phyloP scores from a whole-genome alignment of 2,113 vertebrate genomes.

The Channa maculata region DNA sequence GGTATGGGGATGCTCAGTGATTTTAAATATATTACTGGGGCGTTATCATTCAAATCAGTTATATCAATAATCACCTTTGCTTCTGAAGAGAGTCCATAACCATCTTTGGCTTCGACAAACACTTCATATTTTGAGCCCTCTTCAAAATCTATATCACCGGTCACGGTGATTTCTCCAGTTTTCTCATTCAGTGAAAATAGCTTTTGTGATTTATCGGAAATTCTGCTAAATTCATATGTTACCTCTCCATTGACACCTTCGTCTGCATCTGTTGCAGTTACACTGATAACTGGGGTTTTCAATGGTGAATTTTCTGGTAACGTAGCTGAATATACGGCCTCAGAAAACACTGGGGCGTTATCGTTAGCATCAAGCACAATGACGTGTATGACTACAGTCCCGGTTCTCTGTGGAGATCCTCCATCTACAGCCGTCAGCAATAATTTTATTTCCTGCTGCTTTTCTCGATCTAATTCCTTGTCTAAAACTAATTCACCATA shows the following conservation, averaged over 20 bases:
- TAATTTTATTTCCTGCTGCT: conserved; percentile 57
- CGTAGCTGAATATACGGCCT: conserved; percentile 64
- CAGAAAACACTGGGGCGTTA: conserved; percentile 77
- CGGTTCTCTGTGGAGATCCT: conserved; percentile 69
- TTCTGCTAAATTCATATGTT: conserved; percentile 74
- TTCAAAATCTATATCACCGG: conserved; percentile 78
- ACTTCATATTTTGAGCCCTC: conserved; percentile 72
- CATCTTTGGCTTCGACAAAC: conserved; percentile 78
- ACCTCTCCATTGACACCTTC: conserved; percentile 80
- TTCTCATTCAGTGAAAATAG: conserved; percentile 74
- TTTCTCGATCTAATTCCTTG: conserved; percentile 69
- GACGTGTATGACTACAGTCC: conserved; percentile 60
- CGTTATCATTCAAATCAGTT: conserved; percentile 82
- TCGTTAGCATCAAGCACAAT: conserved; percentile 81
- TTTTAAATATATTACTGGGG: conserved; percentile 72
- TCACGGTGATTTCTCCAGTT: conserved; percentile 78
- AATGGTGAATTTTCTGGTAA: conserved; percentile 71
- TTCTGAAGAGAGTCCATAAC: conserved; percentile 59
- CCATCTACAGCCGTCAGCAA: conserved; percentile 73
- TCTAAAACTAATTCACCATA: conserved; percentile 63
- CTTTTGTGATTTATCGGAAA: conserved; percentile 48
- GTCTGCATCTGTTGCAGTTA: conserved; percentile 82
- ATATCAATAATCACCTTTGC: conserved; percentile 75
- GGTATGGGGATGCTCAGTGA: conserved; percentile 68
- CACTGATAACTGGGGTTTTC: conserved; percentile 60